Base-by-base conservation (phyloP, 2,113 vertebrate genomes). In the Ptilonorhynchus violaceus region DNA sequence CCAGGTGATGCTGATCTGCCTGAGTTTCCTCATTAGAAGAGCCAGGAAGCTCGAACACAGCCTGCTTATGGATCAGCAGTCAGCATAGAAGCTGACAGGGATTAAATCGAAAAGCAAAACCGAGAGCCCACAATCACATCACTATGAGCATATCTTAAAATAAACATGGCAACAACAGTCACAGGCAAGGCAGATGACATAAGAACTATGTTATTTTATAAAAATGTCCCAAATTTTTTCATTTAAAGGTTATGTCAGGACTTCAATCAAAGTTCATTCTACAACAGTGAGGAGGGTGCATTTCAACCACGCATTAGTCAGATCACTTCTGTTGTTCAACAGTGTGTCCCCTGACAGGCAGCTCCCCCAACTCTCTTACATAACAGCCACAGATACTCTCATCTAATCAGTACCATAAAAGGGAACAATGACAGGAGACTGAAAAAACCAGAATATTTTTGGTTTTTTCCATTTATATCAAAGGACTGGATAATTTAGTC, bases 281-380 rank as follows among this genome's bases (percentile, higher is more conserved):
- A 37, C 47, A 70, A 13, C 8, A 74, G 44, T 15, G 42, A 56
- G 30, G 39, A 82, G 13, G 9, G 23, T 37, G 8, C 7, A 22
- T 72, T 78, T 82, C 52, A 87, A 82, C 50, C 63, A 63, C 50
- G 55, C 9, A 30, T 87, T 62, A 87, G 10, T 49, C 67, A 91
- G 68, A 60, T 4, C 5, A 7, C 27, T 87, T 77, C 31, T 77
- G 28, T 20, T 55, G 21, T 63, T 84, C 33, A 59, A 33, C 42
- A 74, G 13, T 2, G 2, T 0, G 0, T 87, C 21, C 8, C 39
- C 23, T 15, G 20, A 81, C 11, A 31, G 41, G 46, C 24, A 89
- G 23, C 44, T 82, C 73, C 22, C 47, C 35, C 31, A 59, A 11
- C 10, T 37, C 18, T 78, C 39, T 89, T 59, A n/a, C 15, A 7